These are phyloP conservation scores for Brenthis daphne DNA, from an alignment of 2,888 invertebrate species.

Conservation along the genomic window DNA sequence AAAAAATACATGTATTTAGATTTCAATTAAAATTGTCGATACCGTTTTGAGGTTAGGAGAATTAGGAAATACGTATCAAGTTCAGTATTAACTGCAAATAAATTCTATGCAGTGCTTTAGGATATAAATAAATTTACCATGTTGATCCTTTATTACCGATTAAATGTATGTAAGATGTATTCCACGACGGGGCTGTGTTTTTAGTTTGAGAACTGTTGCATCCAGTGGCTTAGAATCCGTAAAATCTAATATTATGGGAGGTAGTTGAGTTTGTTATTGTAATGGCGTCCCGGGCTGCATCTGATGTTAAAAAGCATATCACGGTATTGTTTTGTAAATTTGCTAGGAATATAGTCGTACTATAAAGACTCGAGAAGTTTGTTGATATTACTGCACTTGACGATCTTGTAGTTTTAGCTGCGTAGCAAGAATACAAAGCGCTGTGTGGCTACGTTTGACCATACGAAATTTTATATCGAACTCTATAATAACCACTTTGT, in stretches of 20 bases:
- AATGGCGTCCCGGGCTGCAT: conserved; percentile 44
- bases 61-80: conserved; percentile 35
- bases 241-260: conserved; percentile 52
- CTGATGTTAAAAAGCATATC: conserved; percentile 64
- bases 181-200: conserved; percentile 8
- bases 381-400: conserved; percentile 67
- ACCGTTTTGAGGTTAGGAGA: background rate
- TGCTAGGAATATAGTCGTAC: conserved; percentile 54
- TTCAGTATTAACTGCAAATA: conserved; percentile 71
- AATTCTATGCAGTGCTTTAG: conserved; percentile 54
- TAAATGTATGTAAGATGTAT: conserved; percentile 28
- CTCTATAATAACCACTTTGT: too few relatives aligned
- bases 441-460: conserved; percentile 5
- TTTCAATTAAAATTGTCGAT: conserved; percentile 2
- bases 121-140: conserved; percentile 43
- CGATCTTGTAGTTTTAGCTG: conserved; percentile 55
- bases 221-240: conserved; percentile 61
- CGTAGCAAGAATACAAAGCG: conserved; percentile 61
- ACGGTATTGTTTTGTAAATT: conserved; percentile 65
- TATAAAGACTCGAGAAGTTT: conserved; percentile 41
- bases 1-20: conserved; percentile 10
- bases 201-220: conserved; percentile 33
- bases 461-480: background rate
- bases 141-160: conserved; percentile 34
- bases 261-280: conserved; percentile 56